phyloP scores from a whole-genome alignment of 2,888 invertebrate genomes.

The Celastrina argiolus region DNA sequence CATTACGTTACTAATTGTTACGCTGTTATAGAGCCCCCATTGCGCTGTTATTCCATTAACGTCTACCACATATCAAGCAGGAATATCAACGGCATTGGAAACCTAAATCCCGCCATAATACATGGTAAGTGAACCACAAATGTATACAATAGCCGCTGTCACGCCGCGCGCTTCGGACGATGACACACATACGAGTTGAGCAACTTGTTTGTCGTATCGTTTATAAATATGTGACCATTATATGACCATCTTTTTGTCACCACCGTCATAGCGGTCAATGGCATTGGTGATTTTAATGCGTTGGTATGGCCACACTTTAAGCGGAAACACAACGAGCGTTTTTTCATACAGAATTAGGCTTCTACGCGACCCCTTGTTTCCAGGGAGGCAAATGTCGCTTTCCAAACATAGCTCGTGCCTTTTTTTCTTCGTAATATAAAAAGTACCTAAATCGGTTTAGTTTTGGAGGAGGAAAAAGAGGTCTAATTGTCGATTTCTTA shows the following conservation, averaged over 20 bases:
- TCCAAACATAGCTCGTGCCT: too few species aligned
- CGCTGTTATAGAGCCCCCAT: background rate
- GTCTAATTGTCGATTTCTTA: too few species aligned
- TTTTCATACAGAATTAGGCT: too few species aligned
- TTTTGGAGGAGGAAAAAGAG: too few species aligned
- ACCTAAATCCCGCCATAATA: background rate
- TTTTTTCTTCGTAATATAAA: too few species aligned
- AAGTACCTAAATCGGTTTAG: too few species aligned
- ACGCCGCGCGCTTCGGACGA: conserved; percentile 9
- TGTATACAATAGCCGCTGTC: background rate
- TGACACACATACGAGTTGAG: background rate
- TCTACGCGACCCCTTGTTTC: too few species aligned
- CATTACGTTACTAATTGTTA: too few species aligned
- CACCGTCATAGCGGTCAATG: background rate
- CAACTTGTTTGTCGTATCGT: background rate
- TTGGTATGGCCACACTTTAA: background rate
- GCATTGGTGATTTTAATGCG: background rate
- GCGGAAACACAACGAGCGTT: too few species aligned
- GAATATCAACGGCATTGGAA: background rate
- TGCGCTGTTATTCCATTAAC: background rate
- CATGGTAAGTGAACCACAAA: conserved; percentile 9
- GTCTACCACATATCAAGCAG: too few species aligned
- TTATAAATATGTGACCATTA: background rate
- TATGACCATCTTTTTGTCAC: background rate
- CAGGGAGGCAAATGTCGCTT: too few species aligned